phyloP scores from a whole-genome alignment of 2,113 vertebrate species.

The Crotalus helleri region DNA sequence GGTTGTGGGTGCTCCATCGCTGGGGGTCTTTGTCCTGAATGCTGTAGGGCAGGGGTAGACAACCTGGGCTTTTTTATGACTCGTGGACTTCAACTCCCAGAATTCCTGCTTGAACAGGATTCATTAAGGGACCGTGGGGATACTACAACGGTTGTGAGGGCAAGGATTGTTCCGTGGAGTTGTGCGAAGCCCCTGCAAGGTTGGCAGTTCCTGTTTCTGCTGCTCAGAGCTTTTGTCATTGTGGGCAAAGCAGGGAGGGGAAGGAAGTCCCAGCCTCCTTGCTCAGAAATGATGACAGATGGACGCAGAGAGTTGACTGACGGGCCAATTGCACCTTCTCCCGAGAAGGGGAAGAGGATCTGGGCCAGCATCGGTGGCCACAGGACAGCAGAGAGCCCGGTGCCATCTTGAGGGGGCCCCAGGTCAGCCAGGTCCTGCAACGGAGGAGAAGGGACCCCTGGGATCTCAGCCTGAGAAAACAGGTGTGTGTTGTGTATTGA shows the following conservation, averaged over 20 bases:
- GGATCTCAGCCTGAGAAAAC: not conserved
- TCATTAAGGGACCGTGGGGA: too few species aligned
- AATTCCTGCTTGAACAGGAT: too few species aligned
- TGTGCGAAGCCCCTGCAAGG: too few species aligned
- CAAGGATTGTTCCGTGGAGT: too few species aligned
- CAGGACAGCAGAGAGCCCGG: too few species aligned
- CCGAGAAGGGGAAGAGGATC: not conserved
- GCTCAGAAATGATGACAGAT: not conserved
- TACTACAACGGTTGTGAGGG: too few species aligned
- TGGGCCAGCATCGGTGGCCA: not conserved
- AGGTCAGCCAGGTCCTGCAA: too few species aligned
- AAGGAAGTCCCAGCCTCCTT: not conserved
- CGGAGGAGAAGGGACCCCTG: not conserved
- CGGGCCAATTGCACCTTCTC: fast-evolving
- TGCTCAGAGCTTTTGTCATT: not conserved
- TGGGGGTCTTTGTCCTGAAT: too few species aligned
- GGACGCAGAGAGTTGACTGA: not conserved
- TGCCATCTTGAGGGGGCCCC: not conserved
- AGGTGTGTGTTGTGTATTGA: not conserved
- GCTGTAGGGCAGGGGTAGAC: too few species aligned
- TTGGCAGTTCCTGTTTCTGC: fast-evolving
- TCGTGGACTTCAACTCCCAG: too few species aligned
- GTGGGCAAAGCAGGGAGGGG: not conserved
- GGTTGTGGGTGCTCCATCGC: too few species aligned
- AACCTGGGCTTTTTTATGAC: too few species aligned